A percentile compares a stretch with the other conserved stretches of the same genome.
These are phyloP conservation scores for Ictalurus punctatus DNA, from an alignment of 2,113 vertebrate species.

Conservation along the genomic window DNA sequence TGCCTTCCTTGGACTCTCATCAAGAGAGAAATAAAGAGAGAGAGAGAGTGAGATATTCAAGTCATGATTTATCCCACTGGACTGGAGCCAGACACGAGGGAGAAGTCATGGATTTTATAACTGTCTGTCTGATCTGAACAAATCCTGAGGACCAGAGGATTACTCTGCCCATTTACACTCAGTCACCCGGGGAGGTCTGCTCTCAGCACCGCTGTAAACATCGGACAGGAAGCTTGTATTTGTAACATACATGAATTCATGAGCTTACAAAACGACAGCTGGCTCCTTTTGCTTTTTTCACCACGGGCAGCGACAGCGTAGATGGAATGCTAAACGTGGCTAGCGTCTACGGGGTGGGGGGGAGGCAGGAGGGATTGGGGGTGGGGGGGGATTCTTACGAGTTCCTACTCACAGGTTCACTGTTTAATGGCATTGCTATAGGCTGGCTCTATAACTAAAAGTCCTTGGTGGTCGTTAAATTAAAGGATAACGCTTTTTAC, in stretches of 20 bases:
- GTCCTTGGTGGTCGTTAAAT: not conserved
- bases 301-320: slow-evolving; percentile 3
- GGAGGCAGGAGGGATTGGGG: too few relatives aligned
- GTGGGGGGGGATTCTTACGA: too few relatives aligned
- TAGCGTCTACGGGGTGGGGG: not conserved
- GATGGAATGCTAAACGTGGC: slow-evolving; percentile 16
- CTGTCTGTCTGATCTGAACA: slow-evolving; percentile 32
- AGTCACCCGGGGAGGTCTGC: not conserved
- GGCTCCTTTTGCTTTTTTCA: slow-evolving; percentile 22
- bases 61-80: slow-evolving; percentile 13
- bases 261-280: slow-evolving; percentile 23
- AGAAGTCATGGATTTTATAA: slow-evolving; percentile 12
- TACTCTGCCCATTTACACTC: slow-evolving; percentile 24
- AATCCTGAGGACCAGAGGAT: slow-evolving; percentile 28
- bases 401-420: not conserved
- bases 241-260: slow-evolving; percentile 31
- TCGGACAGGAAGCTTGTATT: slow-evolving; percentile 1
- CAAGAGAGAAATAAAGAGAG: slow-evolving; percentile 9
- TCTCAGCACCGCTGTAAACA: slow-evolving; percentile 5
- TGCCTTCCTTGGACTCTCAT: slow-evolving; percentile 29
- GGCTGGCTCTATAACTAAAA: not conserved
- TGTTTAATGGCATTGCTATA: not conserved
- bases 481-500: not conserved
- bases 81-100: not conserved
- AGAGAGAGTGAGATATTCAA: not conserved